These are phyloP conservation scores for Luffia ferchaultella DNA, from an alignment of 2,888 invertebrate species.

Conservation along the genomic window DNA sequence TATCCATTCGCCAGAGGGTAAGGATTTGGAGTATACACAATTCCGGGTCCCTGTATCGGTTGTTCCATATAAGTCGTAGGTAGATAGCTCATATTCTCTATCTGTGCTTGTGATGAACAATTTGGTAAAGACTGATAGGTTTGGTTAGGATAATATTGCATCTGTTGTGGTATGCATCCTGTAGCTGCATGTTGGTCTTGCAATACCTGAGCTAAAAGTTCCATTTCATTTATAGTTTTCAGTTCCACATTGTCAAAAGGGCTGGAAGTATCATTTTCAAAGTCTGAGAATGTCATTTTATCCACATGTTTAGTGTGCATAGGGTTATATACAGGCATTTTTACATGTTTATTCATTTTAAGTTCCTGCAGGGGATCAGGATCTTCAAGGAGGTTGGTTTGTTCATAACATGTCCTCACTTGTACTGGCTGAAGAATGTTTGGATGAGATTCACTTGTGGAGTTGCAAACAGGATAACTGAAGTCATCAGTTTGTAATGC, in stretches of 20 bases:
- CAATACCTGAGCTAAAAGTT: conserved; percentile 84
- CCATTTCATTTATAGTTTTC: conserved; percentile 92
- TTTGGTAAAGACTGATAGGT: conserved; percentile 29
- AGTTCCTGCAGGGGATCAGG: conserved; percentile 50
- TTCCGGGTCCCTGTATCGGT: conserved; percentile 32
- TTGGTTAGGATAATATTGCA: conserved; percentile 27
- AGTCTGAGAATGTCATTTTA: conserved; percentile 73
- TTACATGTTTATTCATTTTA: conserved; percentile 34
- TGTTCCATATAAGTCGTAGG: conserved; percentile 46
- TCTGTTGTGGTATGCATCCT: conserved; percentile 30
- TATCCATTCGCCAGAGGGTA: conserved; percentile 43
- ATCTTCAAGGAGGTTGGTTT: conserved; percentile 47
- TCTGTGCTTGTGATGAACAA: conserved; percentile 42
- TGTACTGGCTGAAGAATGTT: conserved; percentile 55
- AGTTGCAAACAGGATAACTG: conserved; percentile 24
- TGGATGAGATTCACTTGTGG: conserved; percentile 29
- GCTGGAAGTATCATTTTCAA: conserved; percentile 90
- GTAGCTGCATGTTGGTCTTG: conserved; percentile 44
- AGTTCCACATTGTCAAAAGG: conserved; percentile 94
- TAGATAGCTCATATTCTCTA: conserved; percentile 41
- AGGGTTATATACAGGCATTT: conserved; percentile 31
- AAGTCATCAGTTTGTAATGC: conserved; percentile 19
- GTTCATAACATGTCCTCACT: conserved; percentile 39
- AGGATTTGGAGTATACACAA: conserved; percentile 41
- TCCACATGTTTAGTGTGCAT: conserved; percentile 33